Evolutionary conservation across 2,888 invertebrate species (phyloP).

Genomic region (Acrobasis consociella): DNA sequence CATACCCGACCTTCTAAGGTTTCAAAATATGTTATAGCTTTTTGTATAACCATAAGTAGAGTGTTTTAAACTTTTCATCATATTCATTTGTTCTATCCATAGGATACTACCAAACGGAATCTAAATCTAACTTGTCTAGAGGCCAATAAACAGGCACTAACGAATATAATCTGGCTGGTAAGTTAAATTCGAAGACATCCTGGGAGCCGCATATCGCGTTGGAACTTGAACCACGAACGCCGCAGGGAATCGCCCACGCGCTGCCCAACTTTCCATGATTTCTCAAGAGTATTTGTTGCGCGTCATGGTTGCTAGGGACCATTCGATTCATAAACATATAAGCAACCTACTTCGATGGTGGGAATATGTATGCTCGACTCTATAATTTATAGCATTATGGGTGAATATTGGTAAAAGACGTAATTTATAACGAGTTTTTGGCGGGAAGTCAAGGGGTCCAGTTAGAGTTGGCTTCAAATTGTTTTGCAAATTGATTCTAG

Average conservation of each 20-base stretch:
- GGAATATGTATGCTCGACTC: too few relatives aligned
- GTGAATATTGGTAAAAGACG: too few relatives aligned
- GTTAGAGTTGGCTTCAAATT: too few relatives aligned
- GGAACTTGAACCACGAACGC: background rate
- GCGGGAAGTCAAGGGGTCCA: too few relatives aligned
- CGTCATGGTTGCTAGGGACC: constrained; percentile 3
- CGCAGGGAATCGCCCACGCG: constrained; percentile 19
- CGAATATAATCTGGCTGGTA: background rate
- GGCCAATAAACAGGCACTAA: constrained; percentile 2
- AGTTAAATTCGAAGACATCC: background rate
- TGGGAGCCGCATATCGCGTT: background rate
- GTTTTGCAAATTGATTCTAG: too few relatives aligned
- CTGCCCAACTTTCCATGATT: constrained; percentile 15
- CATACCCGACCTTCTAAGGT: too few relatives aligned
- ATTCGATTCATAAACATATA: constrained; percentile 1
- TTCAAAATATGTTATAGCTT: too few relatives aligned
- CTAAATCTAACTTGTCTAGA: constrained; percentile 7
- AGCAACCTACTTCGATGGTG: background rate
- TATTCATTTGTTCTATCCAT: too few relatives aligned
- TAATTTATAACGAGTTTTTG: too few relatives aligned
- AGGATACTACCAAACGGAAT: background rate
- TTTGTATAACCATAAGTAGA: too few relatives aligned
- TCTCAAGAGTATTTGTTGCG: constrained; percentile 14
- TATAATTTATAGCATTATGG: too few relatives aligned
- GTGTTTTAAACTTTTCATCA: too few relatives aligned